Evolutionary conservation across 2,888 invertebrate species (phyloP).

Genomic region (Nasonia oneida): DNA sequence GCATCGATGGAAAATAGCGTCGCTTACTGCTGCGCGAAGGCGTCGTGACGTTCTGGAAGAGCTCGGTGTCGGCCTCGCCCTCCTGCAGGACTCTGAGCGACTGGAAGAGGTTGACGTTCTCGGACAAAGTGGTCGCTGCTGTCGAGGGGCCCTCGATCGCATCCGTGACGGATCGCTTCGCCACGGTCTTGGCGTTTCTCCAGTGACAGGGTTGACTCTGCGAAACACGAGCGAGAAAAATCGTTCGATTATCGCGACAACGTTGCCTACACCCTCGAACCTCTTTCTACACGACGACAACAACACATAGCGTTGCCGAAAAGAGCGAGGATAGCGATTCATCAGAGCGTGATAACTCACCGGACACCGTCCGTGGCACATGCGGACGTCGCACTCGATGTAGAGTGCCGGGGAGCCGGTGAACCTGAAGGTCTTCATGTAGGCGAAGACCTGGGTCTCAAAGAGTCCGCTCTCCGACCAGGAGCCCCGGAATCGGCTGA

Average conservation of each 20-base stretch:
- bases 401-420: conserved; percentile 96
- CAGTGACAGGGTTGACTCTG: conserved; percentile 96
- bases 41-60: conserved; percentile 76
- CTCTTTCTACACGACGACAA: neutral
- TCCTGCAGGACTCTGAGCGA: conserved; percentile 93
- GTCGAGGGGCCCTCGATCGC: conserved; percentile 79
- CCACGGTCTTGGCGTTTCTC: conserved; percentile 92
- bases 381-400: conserved; percentile 96
- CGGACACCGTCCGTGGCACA: conserved; percentile 97
- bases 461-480: conserved; percentile 94
- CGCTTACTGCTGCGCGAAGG: conserved; percentile 72
- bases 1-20: neutral
- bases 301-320: neutral
- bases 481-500: conserved; percentile 95
- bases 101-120: conserved; percentile 94
- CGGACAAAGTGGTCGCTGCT: conserved; percentile 83
- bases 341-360: conserved; percentile 81
- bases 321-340: neutral
- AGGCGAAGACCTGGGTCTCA: conserved; percentile 96
- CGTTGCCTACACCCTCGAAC: no score
- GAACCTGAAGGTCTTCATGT: conserved; percentile 96
- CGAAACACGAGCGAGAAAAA: neutral
- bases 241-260: neutral
- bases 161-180: conserved; percentile 85
- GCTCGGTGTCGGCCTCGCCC: conserved; percentile 87